Evolutionary conservation across 64 coral and sea anemone species (phyloP).

Genomic region (Montipora cactus): DNA sequence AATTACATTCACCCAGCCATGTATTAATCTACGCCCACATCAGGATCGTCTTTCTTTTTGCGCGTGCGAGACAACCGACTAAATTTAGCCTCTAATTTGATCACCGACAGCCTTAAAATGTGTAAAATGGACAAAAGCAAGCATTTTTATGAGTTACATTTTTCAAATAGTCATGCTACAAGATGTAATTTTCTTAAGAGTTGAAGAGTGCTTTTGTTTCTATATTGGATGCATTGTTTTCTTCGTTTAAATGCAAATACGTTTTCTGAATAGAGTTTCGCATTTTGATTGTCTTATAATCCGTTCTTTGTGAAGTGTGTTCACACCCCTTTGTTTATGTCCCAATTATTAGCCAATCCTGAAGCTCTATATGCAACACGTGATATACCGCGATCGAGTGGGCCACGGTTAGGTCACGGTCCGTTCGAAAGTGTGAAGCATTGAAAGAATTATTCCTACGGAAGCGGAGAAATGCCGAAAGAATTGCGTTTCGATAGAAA

Average conservation of each 20-base stretch:
- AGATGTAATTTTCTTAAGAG: background rate
- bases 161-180: background rate
- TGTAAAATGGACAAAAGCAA: no score
- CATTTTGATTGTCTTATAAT: constrained; percentile 37
- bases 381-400: background rate
- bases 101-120: no score
- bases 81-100: background rate
- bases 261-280: background rate
- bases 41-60: constrained; percentile 14
- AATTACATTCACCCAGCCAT: background rate
- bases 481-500: background rate
- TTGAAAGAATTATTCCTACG: background rate
- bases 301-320: background rate
- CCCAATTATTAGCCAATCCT: constrained; percentile 44
- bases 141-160: background rate
- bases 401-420: background rate
- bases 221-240: constrained; percentile 27
- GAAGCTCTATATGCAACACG: constrained; percentile 12
- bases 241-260: constrained; percentile 30
- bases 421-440: constrained; percentile 42
- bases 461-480: background rate
- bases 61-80: constrained; percentile 19
- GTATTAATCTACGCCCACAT: constrained; percentile 26
- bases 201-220: background rate
- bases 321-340: background rate